A percentile compares a stretch with the other conserved stretches of the same genome.
Conservation (phyloP, 2,113 vertebrate species). For the Cryptotis parvus region DNA sequence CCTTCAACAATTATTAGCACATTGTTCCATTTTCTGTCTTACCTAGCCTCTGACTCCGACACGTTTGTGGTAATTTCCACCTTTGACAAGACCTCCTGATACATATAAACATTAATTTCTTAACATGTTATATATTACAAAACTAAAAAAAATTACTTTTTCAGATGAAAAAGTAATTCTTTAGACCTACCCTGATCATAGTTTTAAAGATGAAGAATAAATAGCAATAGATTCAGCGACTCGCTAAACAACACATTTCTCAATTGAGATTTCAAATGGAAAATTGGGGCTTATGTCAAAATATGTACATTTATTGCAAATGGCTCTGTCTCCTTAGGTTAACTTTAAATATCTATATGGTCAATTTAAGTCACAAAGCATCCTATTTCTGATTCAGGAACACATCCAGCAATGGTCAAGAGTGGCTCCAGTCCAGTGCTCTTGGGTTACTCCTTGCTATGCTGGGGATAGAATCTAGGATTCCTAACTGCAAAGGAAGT, state of each 20-base stretch:
- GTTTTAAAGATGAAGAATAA: slow-evolving; percentile 33
- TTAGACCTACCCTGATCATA: background rate
- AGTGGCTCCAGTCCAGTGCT: too few relatives aligned
- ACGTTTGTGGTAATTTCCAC: too few relatives aligned
- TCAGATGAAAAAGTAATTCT: background rate
- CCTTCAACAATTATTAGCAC: too few relatives aligned
- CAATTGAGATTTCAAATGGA: background rate
- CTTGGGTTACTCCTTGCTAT: too few relatives aligned
- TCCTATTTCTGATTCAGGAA: too few relatives aligned
- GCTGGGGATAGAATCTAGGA: too few relatives aligned
- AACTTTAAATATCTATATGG: background rate
- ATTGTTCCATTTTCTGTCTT: too few relatives aligned
- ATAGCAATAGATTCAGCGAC: slow-evolving; percentile 18
- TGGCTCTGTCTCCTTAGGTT: background rate
- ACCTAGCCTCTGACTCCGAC: too few relatives aligned
- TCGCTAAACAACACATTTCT: slow-evolving; percentile 1
- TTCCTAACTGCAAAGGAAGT: too few relatives aligned
- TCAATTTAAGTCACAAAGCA: background rate
- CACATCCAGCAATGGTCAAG: too few relatives aligned
- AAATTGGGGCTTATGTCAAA: slow-evolving; percentile 14
- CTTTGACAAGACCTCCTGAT: too few relatives aligned
- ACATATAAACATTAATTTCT: background rate
- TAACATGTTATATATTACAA: background rate
- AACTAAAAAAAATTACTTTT: background rate
- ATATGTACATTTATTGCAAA: slow-evolving; percentile 26